Evolutionary conservation across 1,140 invertebrate genomes (phyloP), one percentile per base, ranked within the genome.

Genomic region (Ceratoteleas bidentatus): DNA sequence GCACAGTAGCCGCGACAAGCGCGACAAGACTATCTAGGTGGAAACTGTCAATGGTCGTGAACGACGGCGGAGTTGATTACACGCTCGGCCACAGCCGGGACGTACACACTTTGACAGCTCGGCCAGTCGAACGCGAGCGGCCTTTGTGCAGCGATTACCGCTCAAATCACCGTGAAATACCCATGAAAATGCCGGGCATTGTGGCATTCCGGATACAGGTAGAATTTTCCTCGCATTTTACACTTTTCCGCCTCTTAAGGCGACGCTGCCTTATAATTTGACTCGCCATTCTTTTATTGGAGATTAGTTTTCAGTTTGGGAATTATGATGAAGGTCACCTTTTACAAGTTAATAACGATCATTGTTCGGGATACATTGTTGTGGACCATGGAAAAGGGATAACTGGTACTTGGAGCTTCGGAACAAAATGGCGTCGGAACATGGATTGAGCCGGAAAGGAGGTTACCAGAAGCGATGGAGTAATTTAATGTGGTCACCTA

Each of bases 101-200:
- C 66, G 77, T 81, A 85, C 81, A 69, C 80, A 84, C 82, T 77
- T 68, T 84, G 85, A 88, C 87, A 86, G 84, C 34, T 77, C 65
- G 45, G 54, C 43, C 50, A 81, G 61, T 65, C 73, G 58, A 64
- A 65, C 61, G 65, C 77, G 52, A 84, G 58, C 36, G 13, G 66
- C 83, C 70, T 87, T 91, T 91, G 89, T 91, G n/a, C 54, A 5
- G 83, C 85, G 90, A 90, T 90, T 90, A 89, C 76, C 68, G 83
- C 60, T 85, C 84, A 89, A 90, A 90, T 90, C 87, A 88, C 85
- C 88, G 83, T 88, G 74, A 91, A 90, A 91, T 90, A 84, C 85
- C 82, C 79, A 81, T 87, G 84, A 88, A 89, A 83, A 90, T 81
- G 83, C 56, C 77, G 49, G 33, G 77, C 73, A 87, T 90, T 90